Base-by-base conservation (phyloP, 2,113 vertebrate genomes). In the Amphiprion percula region DNA sequence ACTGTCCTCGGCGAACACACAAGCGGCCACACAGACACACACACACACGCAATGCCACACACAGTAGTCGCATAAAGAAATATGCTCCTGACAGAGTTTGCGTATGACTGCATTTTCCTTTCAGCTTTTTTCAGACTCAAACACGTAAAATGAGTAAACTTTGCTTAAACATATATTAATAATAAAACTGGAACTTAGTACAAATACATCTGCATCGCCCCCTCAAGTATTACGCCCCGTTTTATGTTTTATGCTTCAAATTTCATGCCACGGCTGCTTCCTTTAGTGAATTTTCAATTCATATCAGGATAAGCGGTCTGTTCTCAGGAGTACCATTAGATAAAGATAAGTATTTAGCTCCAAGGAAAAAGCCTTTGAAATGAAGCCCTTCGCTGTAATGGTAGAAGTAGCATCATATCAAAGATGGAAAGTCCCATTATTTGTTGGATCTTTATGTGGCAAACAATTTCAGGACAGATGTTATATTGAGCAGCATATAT, bases 301-400 rank as follows among this genome's bases (percentile, higher is more conserved):
- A 86, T 87, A 90, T 89, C 87, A 85, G 83, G 81, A 84, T 87
- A 90, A 88, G 88, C 73, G 56, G 65, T 80, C 72, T 66, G 79
- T 87, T 86, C 92, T 92, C 88, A 83, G 79, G 86, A 90, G 90
- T 83, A 59, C 77, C 84, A 91, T 93, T 93, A 92, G 85, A 91
- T 90, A 87, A 87, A 89, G 84, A 90, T 76, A 85, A 85, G 86
- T 91, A 89, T 89, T 91, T 91, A 87, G 89, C 90, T 90, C 88
- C 85, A 87, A 91, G 90, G 88, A 90, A 92, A 90, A 90, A 83
- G 74, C 63, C 87, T 88, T 90, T 87, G 86, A 89, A 87, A 91
- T 69, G 72, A 82, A 89, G 86, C 77, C 83, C 84, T 89, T 24
- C 8, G 63, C 86, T 63, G 74, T 83, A 87, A 82, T 75, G 81